Evolutionary conservation across 2,888 invertebrate species (phyloP).

Genomic region (Amphipoea oculea): DNA sequence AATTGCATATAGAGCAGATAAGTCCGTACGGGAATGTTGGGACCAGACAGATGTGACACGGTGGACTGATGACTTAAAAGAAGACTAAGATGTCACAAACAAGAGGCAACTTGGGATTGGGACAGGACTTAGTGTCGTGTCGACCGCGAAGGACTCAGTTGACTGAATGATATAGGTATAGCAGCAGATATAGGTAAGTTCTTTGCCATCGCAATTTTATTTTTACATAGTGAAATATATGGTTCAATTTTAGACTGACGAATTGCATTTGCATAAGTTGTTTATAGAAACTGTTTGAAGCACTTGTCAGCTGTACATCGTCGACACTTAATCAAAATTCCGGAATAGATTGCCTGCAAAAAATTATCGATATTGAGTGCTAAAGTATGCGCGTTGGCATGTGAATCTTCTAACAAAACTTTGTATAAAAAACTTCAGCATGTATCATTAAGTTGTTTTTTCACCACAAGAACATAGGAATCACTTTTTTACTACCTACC

Average conservation of each 20-base stretch:
- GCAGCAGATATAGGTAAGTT: not conserved
- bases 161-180: not conserved
- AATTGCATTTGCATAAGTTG: constrained; percentile 28
- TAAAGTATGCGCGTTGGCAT: not conserved
- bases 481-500: constrained; percentile 15
- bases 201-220: not conserved
- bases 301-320: constrained; percentile 15
- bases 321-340: constrained; percentile 44
- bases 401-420: not conserved
- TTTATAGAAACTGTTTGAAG: constrained; percentile 14
- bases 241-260: not conserved
- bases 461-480: constrained; percentile 3
- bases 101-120: too few species aligned
- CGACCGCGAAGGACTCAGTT: not conserved
- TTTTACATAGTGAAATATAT: not conserved
- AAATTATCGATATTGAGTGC: constrained; percentile 33
- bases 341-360: constrained; percentile 38
- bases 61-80: too few species aligned
- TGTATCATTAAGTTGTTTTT: not conserved
- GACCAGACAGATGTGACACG: not conserved
- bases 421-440: not conserved
- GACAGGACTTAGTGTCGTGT: not conserved
- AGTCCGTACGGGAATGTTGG: not conserved
- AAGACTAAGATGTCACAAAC: not conserved
- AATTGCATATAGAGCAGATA: not conserved